Evolutionary conservation across 1,140 invertebrate genomes (phyloP), one percentile per base, ranked within the genome.

Genomic region (Trichomalopsis sarcophagae): DNA sequence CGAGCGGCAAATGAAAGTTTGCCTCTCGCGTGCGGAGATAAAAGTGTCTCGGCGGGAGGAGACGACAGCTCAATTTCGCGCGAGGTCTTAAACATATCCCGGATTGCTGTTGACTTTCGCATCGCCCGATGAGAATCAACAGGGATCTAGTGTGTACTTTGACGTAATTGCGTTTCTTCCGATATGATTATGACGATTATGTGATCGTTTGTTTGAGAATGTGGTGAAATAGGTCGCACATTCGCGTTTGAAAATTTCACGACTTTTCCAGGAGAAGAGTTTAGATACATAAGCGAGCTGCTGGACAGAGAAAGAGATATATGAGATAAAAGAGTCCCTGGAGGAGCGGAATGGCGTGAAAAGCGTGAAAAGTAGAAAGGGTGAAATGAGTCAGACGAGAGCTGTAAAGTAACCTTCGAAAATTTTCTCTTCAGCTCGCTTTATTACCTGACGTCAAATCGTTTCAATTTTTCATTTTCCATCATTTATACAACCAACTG

Each of bases 231-330:
- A n/a, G 17, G 3, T 23, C 76, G 17, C 40, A 71, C 17, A 10
- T 84, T 84, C 82, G 47, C 55, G 17, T 79, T 79, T 79, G 82
- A 73, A 73, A 84, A 73, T 73, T 84, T 79, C 66, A 50, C 68
- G 50, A 81, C 62, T 78, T 78, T 74, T 36, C 33, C 73, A 21
- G 11, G 44, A 73, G 62, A 79, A 55, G 47, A 79, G 62, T 79
- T 84, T 47, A 84, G 62, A 71, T 84, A 62, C 55, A 79, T 55
- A 79, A 44, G 27, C n/a, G 30, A 73, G 40, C 9, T 36, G 33
- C 3, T 3, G 0, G 33, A 36, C 23, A 33, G 55, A 69, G 66
- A 77, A 14, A n/a, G 55, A 17, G 73, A 7, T 30, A 23, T 55
- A 23, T 55, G 47, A 36, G 30, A 71, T 84, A 84, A 73, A 84